Base-by-base conservation (phyloP, 2,113 vertebrate genomes). In the Pycnonotus jocosus region DNA sequence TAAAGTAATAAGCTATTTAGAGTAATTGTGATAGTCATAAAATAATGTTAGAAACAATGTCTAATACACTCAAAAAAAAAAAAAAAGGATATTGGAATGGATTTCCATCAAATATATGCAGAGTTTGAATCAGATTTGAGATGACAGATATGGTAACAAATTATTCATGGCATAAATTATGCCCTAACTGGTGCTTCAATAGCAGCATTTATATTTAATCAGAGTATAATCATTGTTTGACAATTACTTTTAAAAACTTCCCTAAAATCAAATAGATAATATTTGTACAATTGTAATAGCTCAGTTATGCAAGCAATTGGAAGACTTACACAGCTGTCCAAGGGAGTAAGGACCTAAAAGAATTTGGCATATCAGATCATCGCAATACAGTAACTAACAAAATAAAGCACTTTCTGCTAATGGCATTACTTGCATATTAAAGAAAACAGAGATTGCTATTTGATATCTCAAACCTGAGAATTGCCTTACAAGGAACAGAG, bases 1-100 rank as follows among this genome's bases (percentile, higher is more conserved):
- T 97, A 96, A 97, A 97, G 81, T 97, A 97, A 97, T 97, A 97
- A 94, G 90, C 82, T 88, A 84, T 97, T 97, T 94, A 93, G 74
- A 70, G 64, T 92, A 96, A 97, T 95, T 95, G 81, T 97, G 93
- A 96, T 92, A 97, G 96, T 72, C 93, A 90, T 96, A 97, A 97
- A 97, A 95, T 92, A 96, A 96, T 95, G 58, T 95, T 91, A 82
- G 71, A 91, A 97, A 92, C 92, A 95, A 90, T 96, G 95, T 97
- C 94, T 93, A 65, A 93, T 96, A 79, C n/a, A 74, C 44, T 95
- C 56, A 47, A n/a, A 79, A 87, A 28, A 38, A 38, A 38, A 38
- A 38, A n/a, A 96, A 90, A 45, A 83, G 51, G 77, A 95, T 92
- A 95, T 97, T 95, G 94, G 40, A 76, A 84, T 96, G 81, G 42